Conservation (phyloP, 2,113 vertebrate species). For the Murina feae region DNA sequence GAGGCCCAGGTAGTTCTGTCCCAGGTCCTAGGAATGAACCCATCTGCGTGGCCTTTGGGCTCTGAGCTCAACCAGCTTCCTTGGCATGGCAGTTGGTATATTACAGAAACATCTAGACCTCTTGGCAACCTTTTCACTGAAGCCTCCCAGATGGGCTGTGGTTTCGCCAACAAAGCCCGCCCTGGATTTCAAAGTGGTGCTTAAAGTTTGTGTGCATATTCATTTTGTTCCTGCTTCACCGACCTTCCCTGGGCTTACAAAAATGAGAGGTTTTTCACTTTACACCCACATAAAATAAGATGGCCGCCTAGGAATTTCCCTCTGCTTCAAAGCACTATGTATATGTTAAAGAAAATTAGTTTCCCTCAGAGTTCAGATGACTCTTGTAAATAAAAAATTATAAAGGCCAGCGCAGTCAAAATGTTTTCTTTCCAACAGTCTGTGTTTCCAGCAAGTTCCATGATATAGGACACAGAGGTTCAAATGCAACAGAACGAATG, state of each 20-base stretch:
- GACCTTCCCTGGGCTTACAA: background rate
- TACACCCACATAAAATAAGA: background rate
- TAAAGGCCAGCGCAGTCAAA: background rate
- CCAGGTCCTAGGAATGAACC: background rate
- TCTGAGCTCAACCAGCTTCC: background rate
- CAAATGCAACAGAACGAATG: background rate
- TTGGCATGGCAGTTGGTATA: background rate
- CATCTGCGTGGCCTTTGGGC: background rate
- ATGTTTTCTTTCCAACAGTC: background rate
- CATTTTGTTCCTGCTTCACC: background rate
- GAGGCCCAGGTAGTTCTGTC: background rate
- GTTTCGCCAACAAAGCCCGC: background rate
- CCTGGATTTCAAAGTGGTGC: background rate
- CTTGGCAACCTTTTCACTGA: background rate
- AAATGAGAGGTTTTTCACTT: slow-evolving; percentile 26
- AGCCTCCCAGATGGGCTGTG: background rate
- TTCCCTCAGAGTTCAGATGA: background rate
- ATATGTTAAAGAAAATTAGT: background rate
- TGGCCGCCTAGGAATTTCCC: slow-evolving; percentile 36
- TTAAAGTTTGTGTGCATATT: background rate
- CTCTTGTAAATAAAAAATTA: background rate
- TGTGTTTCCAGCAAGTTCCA: background rate
- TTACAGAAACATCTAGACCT: background rate
- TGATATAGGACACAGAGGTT: background rate
- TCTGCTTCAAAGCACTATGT: background rate